Conservation (phyloP, 1,140 invertebrate species). For the Drosophila biarmipes region DNA sequence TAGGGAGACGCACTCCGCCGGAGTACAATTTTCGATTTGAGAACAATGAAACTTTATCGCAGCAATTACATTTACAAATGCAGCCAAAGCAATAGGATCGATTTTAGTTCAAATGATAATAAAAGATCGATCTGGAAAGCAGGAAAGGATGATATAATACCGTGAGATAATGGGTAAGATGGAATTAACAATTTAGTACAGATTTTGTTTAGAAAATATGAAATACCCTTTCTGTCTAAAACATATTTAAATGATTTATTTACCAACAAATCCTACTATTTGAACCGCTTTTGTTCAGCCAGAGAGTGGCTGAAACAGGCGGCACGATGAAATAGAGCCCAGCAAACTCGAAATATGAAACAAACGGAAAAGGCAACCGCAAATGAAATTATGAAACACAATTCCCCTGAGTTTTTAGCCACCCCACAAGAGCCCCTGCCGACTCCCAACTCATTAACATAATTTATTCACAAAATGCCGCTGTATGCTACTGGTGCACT, state of each 20-base stretch:
- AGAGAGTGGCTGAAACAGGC: neutral
- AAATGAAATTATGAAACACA: conserved; percentile 22
- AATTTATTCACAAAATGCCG: conserved; percentile 15
- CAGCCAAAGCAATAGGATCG: neutral
- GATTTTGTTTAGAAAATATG: neutral
- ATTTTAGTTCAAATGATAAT: neutral
- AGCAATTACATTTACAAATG: conserved; percentile 14
- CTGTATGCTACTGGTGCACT: conserved; percentile 4
- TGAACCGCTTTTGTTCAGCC: neutral
- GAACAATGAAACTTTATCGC: conserved; percentile 63
- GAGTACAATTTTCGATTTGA: conserved; percentile 22
- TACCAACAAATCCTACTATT: neutral
- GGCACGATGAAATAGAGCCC: neutral
- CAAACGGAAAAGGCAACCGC: neutral
- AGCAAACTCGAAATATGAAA: conserved; percentile 2
- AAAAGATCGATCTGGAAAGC: neutral
- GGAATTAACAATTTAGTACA: neutral
- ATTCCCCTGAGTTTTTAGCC: conserved; percentile 8
- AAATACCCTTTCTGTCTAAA: neutral
- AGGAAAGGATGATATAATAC: too few species aligned
- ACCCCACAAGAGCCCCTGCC: neutral
- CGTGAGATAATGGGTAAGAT: too few species aligned
- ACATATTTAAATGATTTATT: neutral
- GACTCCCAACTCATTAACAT: conserved; percentile 1
- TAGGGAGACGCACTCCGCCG: conserved; percentile 20